Percentiles rank a stretch among this genome's conserved stretches.
These are phyloP conservation scores for Pangasianodon hypophthalmus DNA, from an alignment of 2,113 vertebrate species.

Conservation along the genomic window DNA sequence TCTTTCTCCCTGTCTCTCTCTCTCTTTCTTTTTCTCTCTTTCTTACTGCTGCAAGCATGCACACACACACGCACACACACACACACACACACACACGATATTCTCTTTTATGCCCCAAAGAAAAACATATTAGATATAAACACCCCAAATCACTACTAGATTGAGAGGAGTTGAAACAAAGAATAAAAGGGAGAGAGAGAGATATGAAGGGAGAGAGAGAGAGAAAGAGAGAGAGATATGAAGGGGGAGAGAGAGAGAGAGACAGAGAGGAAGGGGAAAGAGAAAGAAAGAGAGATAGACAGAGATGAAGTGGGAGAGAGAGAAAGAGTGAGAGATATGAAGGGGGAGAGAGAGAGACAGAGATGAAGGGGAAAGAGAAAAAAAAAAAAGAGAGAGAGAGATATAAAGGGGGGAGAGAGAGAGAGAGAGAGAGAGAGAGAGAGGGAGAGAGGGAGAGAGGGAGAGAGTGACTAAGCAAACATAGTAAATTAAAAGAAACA, in stretches of 20 bases:
- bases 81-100: constrained; percentile 57
- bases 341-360: constrained; percentile 10
- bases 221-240: constrained; percentile 26
- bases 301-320: constrained; percentile 45
- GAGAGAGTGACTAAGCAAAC: constrained; percentile 26
- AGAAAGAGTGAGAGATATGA: constrained; percentile 33
- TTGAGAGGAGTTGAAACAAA: constrained; percentile 30
- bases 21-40: constrained; percentile 28
- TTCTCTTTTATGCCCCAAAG: constrained; percentile 63
- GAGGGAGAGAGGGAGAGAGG: constrained; percentile 56
- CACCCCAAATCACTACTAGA: constrained; percentile 31
- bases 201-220: neutral
- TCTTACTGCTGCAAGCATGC: constrained; percentile 20
- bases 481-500: constrained; percentile 44
- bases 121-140: constrained; percentile 53
- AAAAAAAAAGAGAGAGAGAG: constrained; percentile 27
- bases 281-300: constrained; percentile 36
- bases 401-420: constrained; percentile 46
- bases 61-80: constrained; percentile 52
- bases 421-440: constrained; percentile 57
- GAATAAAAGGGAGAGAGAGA: constrained; percentile 46
- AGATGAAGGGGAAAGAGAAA: constrained; percentile 61
- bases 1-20: constrained; percentile 49
- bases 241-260: constrained; percentile 6
- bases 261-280: constrained; percentile 56